These are phyloP conservation scores for Cardiocondyla obscurior DNA, from an alignment of 1,140 invertebrate species.

Conservation along the genomic window DNA sequence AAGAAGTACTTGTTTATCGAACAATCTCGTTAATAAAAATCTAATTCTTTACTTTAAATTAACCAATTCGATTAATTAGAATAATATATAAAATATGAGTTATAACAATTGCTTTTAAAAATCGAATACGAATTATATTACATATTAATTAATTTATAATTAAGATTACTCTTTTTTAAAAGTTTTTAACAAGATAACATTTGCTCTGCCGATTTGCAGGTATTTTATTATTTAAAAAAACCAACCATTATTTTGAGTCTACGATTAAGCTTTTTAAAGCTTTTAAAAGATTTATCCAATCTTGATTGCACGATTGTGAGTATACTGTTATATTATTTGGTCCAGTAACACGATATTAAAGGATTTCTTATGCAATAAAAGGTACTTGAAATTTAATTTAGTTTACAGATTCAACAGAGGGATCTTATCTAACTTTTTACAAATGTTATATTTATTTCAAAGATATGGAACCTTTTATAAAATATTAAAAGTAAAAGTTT, in stretches of 20 bases:
- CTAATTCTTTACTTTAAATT: conserved; percentile 86
- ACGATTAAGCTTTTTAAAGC: conserved; percentile 91
- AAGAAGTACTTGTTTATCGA: conserved; percentile 90
- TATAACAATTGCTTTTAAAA: not conserved
- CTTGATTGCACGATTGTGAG: conserved; percentile 86
- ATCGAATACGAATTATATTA: not conserved
- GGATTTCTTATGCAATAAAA: conserved; percentile 91
- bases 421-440: not conserved
- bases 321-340: conserved; percentile 90
- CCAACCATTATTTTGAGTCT: conserved; percentile 89
- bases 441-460: not conserved
- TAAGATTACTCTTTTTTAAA: conserved; percentile 84
- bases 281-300: conserved; percentile 88
- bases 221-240: conserved; percentile 88
- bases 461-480: not conserved
- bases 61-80: conserved; percentile 83
- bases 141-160: conserved; percentile 2
- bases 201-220: conserved; percentile 89
- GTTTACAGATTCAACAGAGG: not conserved
- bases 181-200: conserved; percentile 93
- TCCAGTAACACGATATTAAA: conserved; percentile 92
- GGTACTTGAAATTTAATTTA: conserved; percentile 85
- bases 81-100: not conserved
- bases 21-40: conserved; percentile 89
- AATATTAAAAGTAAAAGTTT: not conserved